Conservation (phyloP, 2,797 vertebrate genomes). For the Tokudaia muenninki region DNA sequence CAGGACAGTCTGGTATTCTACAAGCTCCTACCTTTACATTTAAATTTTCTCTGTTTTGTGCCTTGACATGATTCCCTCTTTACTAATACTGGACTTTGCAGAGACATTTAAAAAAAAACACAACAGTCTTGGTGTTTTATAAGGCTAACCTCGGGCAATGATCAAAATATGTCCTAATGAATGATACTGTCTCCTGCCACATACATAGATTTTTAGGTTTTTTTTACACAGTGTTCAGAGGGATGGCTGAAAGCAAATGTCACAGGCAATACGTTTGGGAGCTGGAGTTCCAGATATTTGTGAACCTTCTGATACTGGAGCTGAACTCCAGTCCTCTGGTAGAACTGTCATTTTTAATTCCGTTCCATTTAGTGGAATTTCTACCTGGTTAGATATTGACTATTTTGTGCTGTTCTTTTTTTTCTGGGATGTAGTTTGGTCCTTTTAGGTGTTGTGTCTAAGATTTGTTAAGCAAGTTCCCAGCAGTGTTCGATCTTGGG, state of each 20-base stretch:
- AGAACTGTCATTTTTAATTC: neutral
- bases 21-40: neutral
- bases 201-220: neutral
- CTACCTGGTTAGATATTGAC: neutral
- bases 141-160: neutral
- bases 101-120: neutral
- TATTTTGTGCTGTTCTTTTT: neutral
- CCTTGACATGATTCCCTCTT: neutral
- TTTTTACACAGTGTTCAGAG: neutral
- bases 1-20: neutral
- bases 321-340: neutral
- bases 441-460: neutral
- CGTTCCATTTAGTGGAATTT: neutral
- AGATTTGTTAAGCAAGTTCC: neutral
- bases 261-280: neutral
- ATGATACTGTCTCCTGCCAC: neutral
- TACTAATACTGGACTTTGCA: neutral
- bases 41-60: neutral
- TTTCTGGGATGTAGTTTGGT: neutral
- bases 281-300: neutral
- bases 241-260: neutral
- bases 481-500: neutral
- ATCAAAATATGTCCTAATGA: neutral
- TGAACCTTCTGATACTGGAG: neutral
- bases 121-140: neutral